These are phyloP conservation scores for Aricia agestis DNA, from an alignment of 1,140 invertebrate genomes.

Conservation along the genomic window DNA sequence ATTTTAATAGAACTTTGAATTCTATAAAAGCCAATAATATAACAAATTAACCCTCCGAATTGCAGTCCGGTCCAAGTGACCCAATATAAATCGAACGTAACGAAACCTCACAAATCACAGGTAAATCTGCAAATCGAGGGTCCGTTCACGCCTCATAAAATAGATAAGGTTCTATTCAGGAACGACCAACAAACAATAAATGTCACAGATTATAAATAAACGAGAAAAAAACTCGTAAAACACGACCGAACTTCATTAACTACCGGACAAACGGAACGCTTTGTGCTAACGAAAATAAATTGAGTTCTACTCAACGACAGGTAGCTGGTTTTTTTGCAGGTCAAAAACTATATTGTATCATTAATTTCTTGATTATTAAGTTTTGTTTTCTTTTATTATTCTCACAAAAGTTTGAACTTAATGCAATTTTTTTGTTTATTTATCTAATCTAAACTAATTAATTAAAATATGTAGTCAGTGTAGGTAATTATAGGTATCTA, in stretches of 20 bases:
- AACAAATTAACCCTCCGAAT: background rate
- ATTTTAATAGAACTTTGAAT: no score
- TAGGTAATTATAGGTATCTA: no score
- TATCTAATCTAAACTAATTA: no score
- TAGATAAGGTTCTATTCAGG: conserved; percentile 32
- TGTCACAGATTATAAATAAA: conserved; percentile 42
- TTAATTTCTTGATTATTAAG: background rate
- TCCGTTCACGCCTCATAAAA: conserved; percentile 46
- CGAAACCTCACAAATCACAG: conserved; percentile 10
- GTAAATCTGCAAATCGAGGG: conserved; percentile 21
- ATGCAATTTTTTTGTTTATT: no score
- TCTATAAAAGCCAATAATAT: no score
- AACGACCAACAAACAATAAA: conserved; percentile 43
- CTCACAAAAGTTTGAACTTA: no score
- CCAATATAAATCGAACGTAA: conserved; percentile 20
- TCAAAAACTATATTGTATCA: background rate
- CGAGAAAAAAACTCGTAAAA: conserved; percentile 33
- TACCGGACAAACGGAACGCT: conserved; percentile 29
- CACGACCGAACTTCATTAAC: conserved; percentile 38
- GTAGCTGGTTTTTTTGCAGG: conserved; percentile 23
- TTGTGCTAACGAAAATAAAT: conserved; percentile 27
- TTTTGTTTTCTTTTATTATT: no score
- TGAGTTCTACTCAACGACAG: conserved; percentile 21
- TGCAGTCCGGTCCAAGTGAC: conserved; percentile 14
- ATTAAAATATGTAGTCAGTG: no score